Evolutionary conservation across 2,113 vertebrate genomes (phyloP).

Genomic region (Nanorana parkeri): DNA sequence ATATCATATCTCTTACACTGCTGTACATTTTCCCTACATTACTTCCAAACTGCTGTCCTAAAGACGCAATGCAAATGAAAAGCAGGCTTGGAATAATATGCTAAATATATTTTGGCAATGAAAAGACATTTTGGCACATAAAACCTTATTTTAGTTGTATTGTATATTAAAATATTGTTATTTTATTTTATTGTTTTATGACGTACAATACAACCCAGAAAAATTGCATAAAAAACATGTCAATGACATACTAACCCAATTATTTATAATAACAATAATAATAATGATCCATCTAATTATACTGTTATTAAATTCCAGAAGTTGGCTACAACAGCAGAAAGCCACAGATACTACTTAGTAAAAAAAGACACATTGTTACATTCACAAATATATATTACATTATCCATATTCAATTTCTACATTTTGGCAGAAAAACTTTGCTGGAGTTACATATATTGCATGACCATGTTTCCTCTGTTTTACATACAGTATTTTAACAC

Average conservation of each 20-base stretch:
- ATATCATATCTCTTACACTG: too few relatives aligned
- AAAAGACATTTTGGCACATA: too few relatives aligned
- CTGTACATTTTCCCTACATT: too few relatives aligned
- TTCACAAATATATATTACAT: background rate
- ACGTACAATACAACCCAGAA: background rate
- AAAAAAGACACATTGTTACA: background rate
- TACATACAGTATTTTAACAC: background rate
- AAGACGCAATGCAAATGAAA: too few relatives aligned
- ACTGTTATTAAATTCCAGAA: background rate
- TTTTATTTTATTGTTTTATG: background rate
- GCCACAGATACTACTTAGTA: background rate
- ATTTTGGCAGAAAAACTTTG: background rate
- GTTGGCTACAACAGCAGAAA: background rate
- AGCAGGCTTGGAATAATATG: too few relatives aligned
- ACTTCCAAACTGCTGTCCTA: too few relatives aligned
- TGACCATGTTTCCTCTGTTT: slow-evolving; percentile 2
- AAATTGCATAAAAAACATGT: background rate
- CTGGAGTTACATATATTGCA: background rate
- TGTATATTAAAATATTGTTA: background rate
- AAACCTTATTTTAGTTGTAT: background rate
- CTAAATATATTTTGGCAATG: too few relatives aligned
- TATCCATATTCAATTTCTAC: slow-evolving; percentile 6
- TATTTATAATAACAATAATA: background rate
- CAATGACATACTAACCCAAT: background rate
- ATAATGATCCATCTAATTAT: background rate